Conservation (phyloP, 2,797 vertebrate genomes). For the Silurus lanzhouensis region DNA sequence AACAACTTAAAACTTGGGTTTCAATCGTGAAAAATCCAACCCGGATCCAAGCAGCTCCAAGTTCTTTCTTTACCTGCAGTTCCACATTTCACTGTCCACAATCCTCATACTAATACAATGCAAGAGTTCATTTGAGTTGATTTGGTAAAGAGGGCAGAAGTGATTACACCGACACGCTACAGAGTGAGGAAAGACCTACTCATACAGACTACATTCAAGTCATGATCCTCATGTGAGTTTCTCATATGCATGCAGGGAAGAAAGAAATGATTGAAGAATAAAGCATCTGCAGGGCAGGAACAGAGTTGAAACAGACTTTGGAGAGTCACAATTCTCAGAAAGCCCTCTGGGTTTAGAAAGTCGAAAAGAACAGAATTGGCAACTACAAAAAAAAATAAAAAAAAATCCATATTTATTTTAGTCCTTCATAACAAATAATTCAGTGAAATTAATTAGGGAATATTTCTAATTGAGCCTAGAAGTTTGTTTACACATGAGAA, state of each 20-base stretch:
- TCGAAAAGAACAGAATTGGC: background rate
- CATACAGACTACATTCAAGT: background rate
- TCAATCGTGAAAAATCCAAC: background rate
- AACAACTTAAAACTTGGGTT: background rate
- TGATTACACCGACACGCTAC: background rate
- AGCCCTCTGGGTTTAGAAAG: background rate
- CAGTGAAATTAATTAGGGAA: background rate
- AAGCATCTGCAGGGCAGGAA: background rate
- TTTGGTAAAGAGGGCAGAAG: conserved; percentile 6
- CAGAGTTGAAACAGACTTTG: background rate
- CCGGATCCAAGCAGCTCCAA: background rate
- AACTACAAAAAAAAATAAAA: background rate
- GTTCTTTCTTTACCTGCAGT: background rate
- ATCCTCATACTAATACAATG: background rate
- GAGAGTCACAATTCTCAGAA: background rate
- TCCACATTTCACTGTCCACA: background rate
- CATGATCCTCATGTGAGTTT: conserved; percentile 13
- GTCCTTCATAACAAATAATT: background rate
- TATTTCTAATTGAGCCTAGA: background rate
- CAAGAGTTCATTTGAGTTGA: background rate
- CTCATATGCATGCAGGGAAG: conserved; percentile 16
- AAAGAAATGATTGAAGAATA: background rate
- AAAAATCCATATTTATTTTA: background rate
- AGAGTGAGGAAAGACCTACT: background rate
- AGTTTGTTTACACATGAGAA: conserved; percentile 11